These are phyloP conservation scores for Empidonax alnorum DNA, from an alignment of 2,113 vertebrate species.

Conservation along the genomic window DNA sequence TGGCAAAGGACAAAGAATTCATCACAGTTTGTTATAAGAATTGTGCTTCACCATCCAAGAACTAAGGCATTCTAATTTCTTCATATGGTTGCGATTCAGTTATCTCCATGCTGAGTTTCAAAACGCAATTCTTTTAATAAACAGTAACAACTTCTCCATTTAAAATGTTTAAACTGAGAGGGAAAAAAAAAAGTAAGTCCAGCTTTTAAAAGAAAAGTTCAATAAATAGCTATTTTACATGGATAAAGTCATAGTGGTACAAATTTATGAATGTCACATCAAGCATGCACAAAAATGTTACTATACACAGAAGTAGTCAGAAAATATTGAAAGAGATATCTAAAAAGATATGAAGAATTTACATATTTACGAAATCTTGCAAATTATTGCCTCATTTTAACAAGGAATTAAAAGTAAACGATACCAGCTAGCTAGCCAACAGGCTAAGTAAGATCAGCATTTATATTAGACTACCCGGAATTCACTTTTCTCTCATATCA, in stretches of 20 bases:
- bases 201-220: constrained; percentile 76
- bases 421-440: constrained; percentile 81
- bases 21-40: constrained; percentile 84
- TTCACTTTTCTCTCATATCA: constrained; percentile 77
- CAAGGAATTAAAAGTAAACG: constrained; percentile 88
- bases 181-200: constrained; percentile 67
- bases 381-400: constrained; percentile 98
- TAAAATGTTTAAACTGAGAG: constrained; percentile 72
- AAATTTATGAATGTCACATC: constrained; percentile 83
- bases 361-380: constrained; percentile 92
- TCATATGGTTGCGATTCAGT: constrained; percentile 33
- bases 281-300: constrained; percentile 89
- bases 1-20: constrained; percentile 73
- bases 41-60: constrained; percentile 72
- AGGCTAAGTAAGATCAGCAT: constrained; percentile 84
- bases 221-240: constrained; percentile 89
- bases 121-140: constrained; percentile 82
- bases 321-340: constrained; percentile 83
- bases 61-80: constrained; percentile 64
- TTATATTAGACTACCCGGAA: constrained; percentile 76
- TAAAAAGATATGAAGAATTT: constrained; percentile 84
- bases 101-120: constrained; percentile 44
- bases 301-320: constrained; percentile 82
- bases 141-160: constrained; percentile 80
- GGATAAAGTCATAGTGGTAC: constrained; percentile 89